Evolutionary conservation across 2,113 vertebrate species (phyloP).

Genomic region (Hymenochirus boettgeri): DNA sequence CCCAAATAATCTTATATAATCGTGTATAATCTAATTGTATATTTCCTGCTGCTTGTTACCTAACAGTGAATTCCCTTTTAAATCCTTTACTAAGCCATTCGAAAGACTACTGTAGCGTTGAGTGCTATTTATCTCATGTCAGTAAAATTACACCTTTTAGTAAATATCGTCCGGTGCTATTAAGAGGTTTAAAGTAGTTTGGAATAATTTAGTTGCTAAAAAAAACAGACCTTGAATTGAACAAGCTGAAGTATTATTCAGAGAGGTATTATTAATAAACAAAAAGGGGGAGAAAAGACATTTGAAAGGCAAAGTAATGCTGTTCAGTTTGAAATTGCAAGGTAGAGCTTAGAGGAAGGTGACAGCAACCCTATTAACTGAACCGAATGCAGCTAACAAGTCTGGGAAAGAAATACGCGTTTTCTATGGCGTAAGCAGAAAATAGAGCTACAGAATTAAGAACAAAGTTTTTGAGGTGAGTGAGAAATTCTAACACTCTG

Average conservation of each 20-base stretch:
- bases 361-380: constrained; percentile 26
- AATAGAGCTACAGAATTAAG: background rate
- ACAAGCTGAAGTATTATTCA: constrained; percentile 18
- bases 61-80: background rate
- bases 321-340: constrained; percentile 28
- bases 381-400: constrained; percentile 9
- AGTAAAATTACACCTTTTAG: constrained; percentile 1
- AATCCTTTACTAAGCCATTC: background rate
- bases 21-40: no score
- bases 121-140: constrained; percentile 15
- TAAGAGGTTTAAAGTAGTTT: background rate
- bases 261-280: constrained; percentile 29
- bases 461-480: background rate
- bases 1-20: no score
- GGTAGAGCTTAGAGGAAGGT: constrained; percentile 24
- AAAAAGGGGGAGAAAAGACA: constrained; percentile 7
- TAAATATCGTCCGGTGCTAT: constrained; percentile 3
- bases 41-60: background rate
- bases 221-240: constrained; percentile 10
- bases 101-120: background rate
- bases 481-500: background rate
- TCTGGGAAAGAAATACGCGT: background rate
- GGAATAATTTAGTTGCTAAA: background rate
- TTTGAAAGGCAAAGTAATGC: constrained; percentile 36
- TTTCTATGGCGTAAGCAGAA: background rate